Conservation (phyloP, 2,113 vertebrate genomes). For the Larimichthys crocea region DNA sequence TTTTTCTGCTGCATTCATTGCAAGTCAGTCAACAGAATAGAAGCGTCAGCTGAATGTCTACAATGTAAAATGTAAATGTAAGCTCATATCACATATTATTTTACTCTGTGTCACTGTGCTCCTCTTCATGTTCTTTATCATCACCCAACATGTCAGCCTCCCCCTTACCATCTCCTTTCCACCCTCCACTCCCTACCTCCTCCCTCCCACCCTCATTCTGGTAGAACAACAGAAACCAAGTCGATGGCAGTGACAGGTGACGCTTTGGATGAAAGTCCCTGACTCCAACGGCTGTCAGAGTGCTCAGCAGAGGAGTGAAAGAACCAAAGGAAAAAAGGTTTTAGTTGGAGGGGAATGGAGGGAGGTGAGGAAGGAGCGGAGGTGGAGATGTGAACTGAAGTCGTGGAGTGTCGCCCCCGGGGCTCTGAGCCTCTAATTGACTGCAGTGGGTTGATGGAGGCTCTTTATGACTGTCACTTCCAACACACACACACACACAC, state of each 20-base stretch:
- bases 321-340: conserved; percentile 52
- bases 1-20: conserved; percentile 29
- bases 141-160: conserved; percentile 42
- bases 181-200: not conserved
- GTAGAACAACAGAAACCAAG: conserved; percentile 57
- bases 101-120: conserved; percentile 34
- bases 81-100: conserved; percentile 42
- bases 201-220: conserved; percentile 34
- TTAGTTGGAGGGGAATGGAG: conserved; percentile 48
- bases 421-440: conserved; percentile 63
- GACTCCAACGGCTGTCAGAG: conserved; percentile 58
- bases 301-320: conserved; percentile 41
- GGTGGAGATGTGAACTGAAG: conserved; percentile 57
- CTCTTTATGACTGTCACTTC: conserved; percentile 50
- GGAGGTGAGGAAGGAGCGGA: conserved; percentile 42
- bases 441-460: conserved; percentile 56
- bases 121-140: conserved; percentile 47
- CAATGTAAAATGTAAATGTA: conserved; percentile 55
- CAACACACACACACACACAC: conserved; percentile 9
- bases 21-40: conserved; percentile 25
- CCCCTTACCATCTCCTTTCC: conserved; percentile 6
- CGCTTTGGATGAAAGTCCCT: conserved; percentile 62
- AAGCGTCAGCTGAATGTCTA: conserved; percentile 48
- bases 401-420: conserved; percentile 44
- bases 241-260: conserved; percentile 62